phyloP scores from a whole-genome alignment of 2,888 invertebrate genomes.

The Drosophila mimetica region DNA sequence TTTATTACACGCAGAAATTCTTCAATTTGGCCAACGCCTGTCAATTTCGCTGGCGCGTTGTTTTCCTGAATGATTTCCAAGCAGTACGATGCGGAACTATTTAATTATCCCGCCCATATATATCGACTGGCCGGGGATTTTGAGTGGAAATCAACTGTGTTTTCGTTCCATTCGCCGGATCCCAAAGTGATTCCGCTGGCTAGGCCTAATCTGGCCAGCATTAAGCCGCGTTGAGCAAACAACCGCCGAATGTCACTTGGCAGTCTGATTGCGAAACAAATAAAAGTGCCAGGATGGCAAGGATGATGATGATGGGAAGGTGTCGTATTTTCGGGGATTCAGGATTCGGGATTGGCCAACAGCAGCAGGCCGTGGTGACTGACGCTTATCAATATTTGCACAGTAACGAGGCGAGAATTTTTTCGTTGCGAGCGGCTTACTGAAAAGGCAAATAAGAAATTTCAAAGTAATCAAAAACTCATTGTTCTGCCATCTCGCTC shows the following conservation, averaged over 20 bases:
- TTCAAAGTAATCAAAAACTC: conserved; percentile 80
- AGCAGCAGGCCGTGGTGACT: conserved; percentile 38
- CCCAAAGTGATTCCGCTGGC: background rate
- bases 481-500: conserved; percentile 56
- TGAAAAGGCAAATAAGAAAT: conserved; percentile 76
- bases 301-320: conserved; percentile 19
- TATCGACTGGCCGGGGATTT: conserved; percentile 12
- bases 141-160: conserved; percentile 10
- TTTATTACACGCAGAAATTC: conserved; percentile 74
- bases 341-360: conserved; percentile 24
- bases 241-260: conserved; percentile 45
- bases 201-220: conserved; percentile 44
- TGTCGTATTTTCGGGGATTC: conserved; percentile 1
- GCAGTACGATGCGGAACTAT: conserved; percentile 19
- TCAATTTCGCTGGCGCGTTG: background rate
- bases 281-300: conserved; percentile 36
- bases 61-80: conserved; percentile 1
- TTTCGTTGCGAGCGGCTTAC: conserved; percentile 30
- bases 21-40: conserved; percentile 67
- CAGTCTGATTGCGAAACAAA: conserved; percentile 56
- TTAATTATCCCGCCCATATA: conserved; percentile 31
- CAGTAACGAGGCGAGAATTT: conserved; percentile 62
- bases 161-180: conserved; percentile 20
- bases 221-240: conserved; percentile 38
- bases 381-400: conserved; percentile 78